These are phyloP conservation scores for Notolabrus celidotus DNA, from an alignment of 2,797 vertebrate genomes.

Conservation along the genomic window DNA sequence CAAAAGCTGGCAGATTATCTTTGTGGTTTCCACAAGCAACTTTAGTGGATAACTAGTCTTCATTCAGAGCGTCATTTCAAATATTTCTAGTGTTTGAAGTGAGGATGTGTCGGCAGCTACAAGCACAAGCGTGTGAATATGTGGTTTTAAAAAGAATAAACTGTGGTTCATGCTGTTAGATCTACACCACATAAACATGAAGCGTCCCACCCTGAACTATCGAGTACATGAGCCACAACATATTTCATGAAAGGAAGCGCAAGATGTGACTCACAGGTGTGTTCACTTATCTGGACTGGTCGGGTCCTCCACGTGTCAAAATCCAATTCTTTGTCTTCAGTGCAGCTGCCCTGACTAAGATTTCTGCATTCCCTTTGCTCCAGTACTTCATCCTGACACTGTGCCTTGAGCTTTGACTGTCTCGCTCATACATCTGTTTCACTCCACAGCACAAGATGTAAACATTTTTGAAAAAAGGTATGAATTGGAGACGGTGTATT, in stretches of 20 bases:
- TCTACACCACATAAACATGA: no score
- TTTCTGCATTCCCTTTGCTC: not conserved
- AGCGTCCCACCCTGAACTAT: not conserved
- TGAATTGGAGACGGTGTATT: not conserved
- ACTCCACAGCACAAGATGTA: not conserved
- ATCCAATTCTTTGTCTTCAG: not conserved
- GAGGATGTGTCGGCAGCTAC: not conserved
- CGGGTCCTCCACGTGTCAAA: not conserved
- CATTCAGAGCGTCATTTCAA: constrained; percentile 5
- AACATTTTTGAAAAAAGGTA: not conserved
- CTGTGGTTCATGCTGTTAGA: not conserved
- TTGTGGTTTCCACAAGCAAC: constrained; percentile 4
- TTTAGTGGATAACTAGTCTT: not conserved
- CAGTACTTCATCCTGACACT: not conserved
- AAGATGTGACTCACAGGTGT: not conserved
- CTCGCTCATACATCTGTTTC: not conserved
- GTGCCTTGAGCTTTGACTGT: no score
- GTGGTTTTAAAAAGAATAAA: not conserved
- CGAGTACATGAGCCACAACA: constrained; percentile 9
- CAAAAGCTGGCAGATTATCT: constrained; percentile 19
- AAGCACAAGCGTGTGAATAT: not conserved
- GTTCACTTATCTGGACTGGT: constrained; percentile 13
- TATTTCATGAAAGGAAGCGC: not conserved
- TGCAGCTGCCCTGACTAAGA: not conserved
- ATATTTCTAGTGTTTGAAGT: constrained; percentile 1